Evolutionary conservation across 2,113 vertebrate genomes (phyloP).

Genomic region (Phaethornis superciliosus): DNA sequence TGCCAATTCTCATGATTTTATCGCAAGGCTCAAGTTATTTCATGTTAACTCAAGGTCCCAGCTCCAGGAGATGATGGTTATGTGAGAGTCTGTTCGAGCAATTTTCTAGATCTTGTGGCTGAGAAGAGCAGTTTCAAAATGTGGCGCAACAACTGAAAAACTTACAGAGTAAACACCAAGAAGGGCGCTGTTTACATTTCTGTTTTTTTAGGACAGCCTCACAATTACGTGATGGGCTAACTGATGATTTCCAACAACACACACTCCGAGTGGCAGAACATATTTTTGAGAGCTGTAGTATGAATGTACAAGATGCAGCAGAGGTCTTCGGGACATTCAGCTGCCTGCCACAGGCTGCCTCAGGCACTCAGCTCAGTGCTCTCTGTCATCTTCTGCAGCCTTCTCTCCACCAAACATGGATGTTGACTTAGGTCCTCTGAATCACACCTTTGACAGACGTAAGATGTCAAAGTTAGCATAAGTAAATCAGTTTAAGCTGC

Average conservation of each 20-base stretch:
- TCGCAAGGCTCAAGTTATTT: conserved; percentile 45
- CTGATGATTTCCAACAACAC: background rate
- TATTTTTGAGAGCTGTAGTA: conserved; percentile 14
- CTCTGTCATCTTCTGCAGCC: background rate
- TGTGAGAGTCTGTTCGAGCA: background rate
- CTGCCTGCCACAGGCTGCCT: background rate
- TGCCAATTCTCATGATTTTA: conserved; percentile 61
- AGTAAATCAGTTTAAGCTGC: background rate
- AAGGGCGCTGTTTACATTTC: background rate
- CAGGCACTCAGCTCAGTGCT: background rate
- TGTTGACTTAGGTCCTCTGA: background rate
- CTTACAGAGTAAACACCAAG: background rate
- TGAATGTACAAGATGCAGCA: conserved; percentile 4
- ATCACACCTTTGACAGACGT: conserved; percentile 4
- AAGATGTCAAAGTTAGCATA: conserved; percentile 10
- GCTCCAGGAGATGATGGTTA: conserved; percentile 8
- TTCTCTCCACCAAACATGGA: background rate
- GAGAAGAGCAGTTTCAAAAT: background rate
- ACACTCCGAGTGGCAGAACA: background rate
- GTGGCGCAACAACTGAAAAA: background rate
- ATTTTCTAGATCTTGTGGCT: background rate
- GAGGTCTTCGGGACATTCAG: background rate
- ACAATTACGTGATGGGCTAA: background rate
- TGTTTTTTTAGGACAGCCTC: background rate
- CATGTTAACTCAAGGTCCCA: conserved; percentile 18